A percentile compares a stretch with the other conserved stretches of the same genome.
These are phyloP conservation scores for Rugalucina vietnamica DNA, from an alignment of 2,888 invertebrate genomes.

Conservation along the genomic window DNA sequence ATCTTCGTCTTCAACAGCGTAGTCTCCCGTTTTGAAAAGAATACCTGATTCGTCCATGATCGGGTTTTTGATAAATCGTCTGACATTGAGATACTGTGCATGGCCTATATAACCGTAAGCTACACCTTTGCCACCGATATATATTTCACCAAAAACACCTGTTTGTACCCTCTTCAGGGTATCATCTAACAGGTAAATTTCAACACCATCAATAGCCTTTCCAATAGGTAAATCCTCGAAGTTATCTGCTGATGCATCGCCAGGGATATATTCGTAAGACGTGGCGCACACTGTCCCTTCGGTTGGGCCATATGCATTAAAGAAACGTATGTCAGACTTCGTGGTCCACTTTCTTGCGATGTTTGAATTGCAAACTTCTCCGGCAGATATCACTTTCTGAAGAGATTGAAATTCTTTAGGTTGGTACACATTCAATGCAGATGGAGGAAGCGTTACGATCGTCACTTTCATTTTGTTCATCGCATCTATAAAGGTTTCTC, in stretches of 20 bases:
- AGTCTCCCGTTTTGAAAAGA: constrained; percentile 94
- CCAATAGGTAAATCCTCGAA: constrained; percentile 90
- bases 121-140: constrained; percentile 91
- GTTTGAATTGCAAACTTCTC: constrained; percentile 90
- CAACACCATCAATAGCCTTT: constrained; percentile 91
- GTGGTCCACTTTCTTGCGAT: constrained; percentile 91
- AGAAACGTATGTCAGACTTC: constrained; percentile 88
- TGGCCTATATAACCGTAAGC: constrained; percentile 90
- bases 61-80: constrained; percentile 73
- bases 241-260: background rate
- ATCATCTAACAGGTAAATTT: constrained; percentile 91
- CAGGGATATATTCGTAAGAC: constrained; percentile 87
- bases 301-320: constrained; percentile 95
- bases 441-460: constrained; percentile 89
- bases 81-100: constrained; percentile 85
- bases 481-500: constrained; percentile 89
- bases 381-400: constrained; percentile 93
- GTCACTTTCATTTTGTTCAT: constrained; percentile 87
- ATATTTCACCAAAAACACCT: constrained; percentile 91
- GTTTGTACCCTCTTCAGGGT: constrained; percentile 88
- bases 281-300: constrained; percentile 97
- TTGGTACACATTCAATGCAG: constrained; percentile 87
- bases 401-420: constrained; percentile 84
- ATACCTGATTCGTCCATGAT: constrained; percentile 67
- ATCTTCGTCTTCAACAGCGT: constrained; percentile 88